phyloP scores from a whole-genome alignment of 2,888 invertebrate genomes.

The Coenonympha glycerion region DNA sequence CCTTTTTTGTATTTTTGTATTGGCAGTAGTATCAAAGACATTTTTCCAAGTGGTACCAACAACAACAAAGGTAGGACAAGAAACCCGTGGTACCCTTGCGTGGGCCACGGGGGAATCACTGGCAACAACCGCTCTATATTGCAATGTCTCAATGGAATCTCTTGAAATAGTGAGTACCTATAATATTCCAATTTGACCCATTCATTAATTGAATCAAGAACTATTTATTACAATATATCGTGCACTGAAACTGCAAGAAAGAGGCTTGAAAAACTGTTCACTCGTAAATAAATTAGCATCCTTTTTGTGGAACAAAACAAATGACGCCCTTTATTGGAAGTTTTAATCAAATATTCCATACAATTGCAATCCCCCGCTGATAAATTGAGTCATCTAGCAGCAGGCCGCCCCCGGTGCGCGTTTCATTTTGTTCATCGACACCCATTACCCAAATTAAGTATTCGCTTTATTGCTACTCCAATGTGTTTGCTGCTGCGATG shows the following conservation, averaged over 20 bases:
- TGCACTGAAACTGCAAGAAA: too few relatives aligned
- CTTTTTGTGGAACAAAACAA: neutral
- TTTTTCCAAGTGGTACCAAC: too few relatives aligned
- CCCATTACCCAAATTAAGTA: slow-evolving; percentile 46
- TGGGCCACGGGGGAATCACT: too few relatives aligned
- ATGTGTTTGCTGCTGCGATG: neutral
- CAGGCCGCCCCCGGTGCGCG: slow-evolving; percentile 34
- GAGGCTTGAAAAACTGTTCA: neutral
- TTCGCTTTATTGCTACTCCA: slow-evolving; percentile 18
- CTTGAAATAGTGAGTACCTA: too few relatives aligned
- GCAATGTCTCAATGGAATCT: too few relatives aligned
- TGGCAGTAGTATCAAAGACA: too few relatives aligned
- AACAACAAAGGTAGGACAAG: too few relatives aligned
- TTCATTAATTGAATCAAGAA: too few relatives aligned
- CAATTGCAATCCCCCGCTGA: slow-evolving; percentile 35
- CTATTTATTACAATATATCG: neutral
- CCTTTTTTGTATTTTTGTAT: too few relatives aligned
- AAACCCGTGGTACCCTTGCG: too few relatives aligned
- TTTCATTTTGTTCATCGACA: slow-evolving; percentile 33
- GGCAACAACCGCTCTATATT: too few relatives aligned
- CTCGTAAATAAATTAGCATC: neutral
- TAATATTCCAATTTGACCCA: too few relatives aligned
- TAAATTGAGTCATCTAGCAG: slow-evolving; percentile 51
- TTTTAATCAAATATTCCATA: slow-evolving; percentile 6
- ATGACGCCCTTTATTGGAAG: neutral